A percentile compares a stretch with the other conserved stretches of the same genome.
phyloP scores from a whole-genome alignment of 2,797 vertebrate genomes.

The Erpetoichthys calabaricus region DNA sequence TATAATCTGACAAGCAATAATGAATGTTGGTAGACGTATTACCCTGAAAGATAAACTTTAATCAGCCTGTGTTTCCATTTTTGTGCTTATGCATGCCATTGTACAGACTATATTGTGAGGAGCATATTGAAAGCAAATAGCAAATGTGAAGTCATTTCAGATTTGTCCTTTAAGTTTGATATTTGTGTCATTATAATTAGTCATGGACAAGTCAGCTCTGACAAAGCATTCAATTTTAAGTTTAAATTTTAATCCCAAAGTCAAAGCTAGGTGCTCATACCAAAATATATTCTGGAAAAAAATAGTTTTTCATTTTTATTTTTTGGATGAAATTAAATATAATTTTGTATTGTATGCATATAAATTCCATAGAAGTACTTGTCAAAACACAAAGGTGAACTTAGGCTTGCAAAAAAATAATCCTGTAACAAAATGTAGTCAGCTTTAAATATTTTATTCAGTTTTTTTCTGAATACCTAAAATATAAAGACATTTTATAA shows the following conservation, averaged over 20 bases:
- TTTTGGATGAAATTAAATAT: too few relatives aligned
- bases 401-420: too few relatives aligned
- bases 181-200: constrained; percentile 48
- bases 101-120: constrained; percentile 46
- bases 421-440: constrained; percentile 15
- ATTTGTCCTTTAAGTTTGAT: constrained; percentile 56
- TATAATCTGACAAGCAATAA: constrained; percentile 65
- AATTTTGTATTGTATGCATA: too few relatives aligned
- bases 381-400: too few relatives aligned
- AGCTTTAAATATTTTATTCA: constrained; percentile 40
- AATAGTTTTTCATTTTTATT: too few relatives aligned
- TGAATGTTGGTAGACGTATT: constrained; percentile 62
- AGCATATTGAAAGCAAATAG: constrained; percentile 47
- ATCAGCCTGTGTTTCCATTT: constrained; percentile 50
- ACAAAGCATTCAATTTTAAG: too few relatives aligned
- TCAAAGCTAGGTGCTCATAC: too few relatives aligned
- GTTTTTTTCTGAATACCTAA: not conserved
- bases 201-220: too few relatives aligned
- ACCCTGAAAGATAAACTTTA: constrained; percentile 68
- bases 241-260: too few relatives aligned
- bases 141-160: constrained; percentile 48
- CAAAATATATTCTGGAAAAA: too few relatives aligned
- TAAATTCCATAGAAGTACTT: too few relatives aligned
- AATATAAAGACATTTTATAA: too few relatives aligned
- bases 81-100: constrained; percentile 51